Conservation (phyloP, 2,113 vertebrate genomes). For the Cheilinus undulatus region DNA sequence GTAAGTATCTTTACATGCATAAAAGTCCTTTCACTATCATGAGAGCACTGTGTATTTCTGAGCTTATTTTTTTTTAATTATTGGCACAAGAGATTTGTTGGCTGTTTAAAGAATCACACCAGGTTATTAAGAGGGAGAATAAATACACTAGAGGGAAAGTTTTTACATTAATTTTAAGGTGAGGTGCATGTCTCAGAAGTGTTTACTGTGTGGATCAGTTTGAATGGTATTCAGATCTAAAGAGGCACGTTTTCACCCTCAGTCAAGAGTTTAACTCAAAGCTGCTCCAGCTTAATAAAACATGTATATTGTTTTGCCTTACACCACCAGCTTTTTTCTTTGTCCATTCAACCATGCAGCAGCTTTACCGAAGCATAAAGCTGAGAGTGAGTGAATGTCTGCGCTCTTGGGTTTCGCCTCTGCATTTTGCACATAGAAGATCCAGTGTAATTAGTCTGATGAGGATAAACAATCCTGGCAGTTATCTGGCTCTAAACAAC, state of each 20-base stretch:
- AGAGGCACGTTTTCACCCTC: not conserved
- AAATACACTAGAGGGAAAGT: not conserved
- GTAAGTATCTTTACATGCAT: too few relatives aligned
- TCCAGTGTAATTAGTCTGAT: constrained; percentile 69
- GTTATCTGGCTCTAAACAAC: constrained; percentile 66
- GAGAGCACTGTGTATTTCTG: constrained; percentile 24
- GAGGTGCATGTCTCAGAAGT: constrained; percentile 4
- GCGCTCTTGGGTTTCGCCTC: constrained; percentile 15
- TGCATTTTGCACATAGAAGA: constrained; percentile 45
- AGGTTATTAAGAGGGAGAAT: not conserved
- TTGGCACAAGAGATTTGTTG: not conserved
- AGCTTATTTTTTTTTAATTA: not conserved
- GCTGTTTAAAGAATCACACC: not conserved
- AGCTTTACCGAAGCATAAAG: not conserved
- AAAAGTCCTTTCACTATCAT: too few relatives aligned
- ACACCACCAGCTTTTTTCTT: not conserved
- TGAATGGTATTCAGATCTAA: not conserved
- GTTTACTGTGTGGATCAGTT: not conserved
- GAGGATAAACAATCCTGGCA: constrained; percentile 73
- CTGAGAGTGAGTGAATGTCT: constrained; percentile 23
- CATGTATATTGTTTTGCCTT: not conserved
- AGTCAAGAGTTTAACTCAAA: constrained; percentile 10
- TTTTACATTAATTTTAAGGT: constrained; percentile 27
- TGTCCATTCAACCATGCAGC: constrained; percentile 31
- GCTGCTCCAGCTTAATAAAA: constrained; percentile 42